Conservation (phyloP, 2,113 vertebrate genomes). For the Fukomys damarensis region DNA sequence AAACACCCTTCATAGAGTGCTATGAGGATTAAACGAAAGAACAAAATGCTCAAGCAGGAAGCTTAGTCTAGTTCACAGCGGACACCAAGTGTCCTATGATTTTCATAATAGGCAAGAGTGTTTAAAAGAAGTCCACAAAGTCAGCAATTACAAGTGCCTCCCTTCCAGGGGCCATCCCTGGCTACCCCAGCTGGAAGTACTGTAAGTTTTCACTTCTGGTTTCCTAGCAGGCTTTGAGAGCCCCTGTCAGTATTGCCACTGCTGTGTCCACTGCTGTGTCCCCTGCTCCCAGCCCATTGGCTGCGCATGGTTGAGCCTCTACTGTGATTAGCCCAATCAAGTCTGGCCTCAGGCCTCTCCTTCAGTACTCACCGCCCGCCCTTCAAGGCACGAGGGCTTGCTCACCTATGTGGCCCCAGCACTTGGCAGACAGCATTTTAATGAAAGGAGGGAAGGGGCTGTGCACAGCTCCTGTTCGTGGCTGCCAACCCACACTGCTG, state of each 20-base stretch:
- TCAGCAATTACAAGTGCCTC: neutral
- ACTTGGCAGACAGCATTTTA: constrained; percentile 52
- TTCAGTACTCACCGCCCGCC: neutral
- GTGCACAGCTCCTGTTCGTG: constrained; percentile 48
- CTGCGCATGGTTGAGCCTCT: neutral
- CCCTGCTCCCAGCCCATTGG: neutral
- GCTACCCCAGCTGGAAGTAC: neutral
- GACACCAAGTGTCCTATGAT: neutral
- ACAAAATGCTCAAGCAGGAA: neutral
- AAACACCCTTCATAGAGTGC: neutral
- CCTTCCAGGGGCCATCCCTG: constrained; percentile 11
- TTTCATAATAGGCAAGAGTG: neutral
- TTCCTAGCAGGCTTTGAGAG: neutral
- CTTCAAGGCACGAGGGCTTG: neutral
- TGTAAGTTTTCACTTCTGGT: neutral
- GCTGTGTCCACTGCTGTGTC: neutral
- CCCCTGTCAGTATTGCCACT: neutral
- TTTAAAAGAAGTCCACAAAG: neutral
- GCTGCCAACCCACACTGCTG: constrained; percentile 39
- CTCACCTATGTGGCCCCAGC: neutral
- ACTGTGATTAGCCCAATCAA: fast-evolving
- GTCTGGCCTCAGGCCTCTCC: neutral
- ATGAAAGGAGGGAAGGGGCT: neutral
- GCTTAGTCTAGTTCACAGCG: neutral
- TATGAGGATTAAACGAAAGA: neutral